A percentile compares a stretch with the other conserved stretches of the same genome.
Evolutionary conservation across 2,113 vertebrate species (phyloP).

Genomic region (Oplegnathus fasciatus): DNA sequence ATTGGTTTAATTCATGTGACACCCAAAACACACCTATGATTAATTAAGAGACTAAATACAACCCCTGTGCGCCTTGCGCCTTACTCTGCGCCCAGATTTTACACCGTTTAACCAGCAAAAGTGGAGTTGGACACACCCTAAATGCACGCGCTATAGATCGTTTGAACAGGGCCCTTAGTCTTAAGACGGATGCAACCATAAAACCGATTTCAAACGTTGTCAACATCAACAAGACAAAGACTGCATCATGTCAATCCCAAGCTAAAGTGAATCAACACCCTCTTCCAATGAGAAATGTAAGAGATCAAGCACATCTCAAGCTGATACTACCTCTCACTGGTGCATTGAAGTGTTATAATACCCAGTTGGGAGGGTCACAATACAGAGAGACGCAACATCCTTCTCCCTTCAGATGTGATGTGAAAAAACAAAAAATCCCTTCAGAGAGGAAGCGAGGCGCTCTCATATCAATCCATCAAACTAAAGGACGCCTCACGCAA

Average conservation of each 20-base stretch:
- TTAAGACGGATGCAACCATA: conserved; percentile 22
- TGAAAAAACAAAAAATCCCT: conserved; percentile 24
- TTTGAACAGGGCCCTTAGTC: not conserved
- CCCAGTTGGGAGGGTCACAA: conserved; percentile 39
- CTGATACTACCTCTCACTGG: conserved; percentile 35
- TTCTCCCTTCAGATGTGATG: conserved; percentile 39
- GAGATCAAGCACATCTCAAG: conserved; percentile 56
- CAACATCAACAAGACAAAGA: conserved; percentile 38
- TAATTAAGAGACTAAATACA: too few species aligned
- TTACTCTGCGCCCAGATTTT: too few species aligned
- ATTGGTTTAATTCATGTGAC: too few species aligned
- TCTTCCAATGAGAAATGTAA: conserved; percentile 32
- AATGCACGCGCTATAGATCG: too few species aligned
- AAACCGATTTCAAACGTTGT: conserved; percentile 44
- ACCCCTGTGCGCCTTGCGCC: too few species aligned
- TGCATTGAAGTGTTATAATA: conserved; percentile 53
- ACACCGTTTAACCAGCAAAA: too few species aligned
- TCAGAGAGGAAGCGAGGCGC: conserved; percentile 40
- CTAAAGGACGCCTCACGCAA: conserved; percentile 28
- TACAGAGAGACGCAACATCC: conserved; percentile 35
- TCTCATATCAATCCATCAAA: conserved; percentile 72
- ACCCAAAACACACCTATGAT: too few species aligned
- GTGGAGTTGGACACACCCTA: too few species aligned
- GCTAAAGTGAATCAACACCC: conserved; percentile 39
- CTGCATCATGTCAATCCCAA: not conserved